Base-by-base conservation (phyloP, 2,113 vertebrate species). In the Gobius niger region DNA sequence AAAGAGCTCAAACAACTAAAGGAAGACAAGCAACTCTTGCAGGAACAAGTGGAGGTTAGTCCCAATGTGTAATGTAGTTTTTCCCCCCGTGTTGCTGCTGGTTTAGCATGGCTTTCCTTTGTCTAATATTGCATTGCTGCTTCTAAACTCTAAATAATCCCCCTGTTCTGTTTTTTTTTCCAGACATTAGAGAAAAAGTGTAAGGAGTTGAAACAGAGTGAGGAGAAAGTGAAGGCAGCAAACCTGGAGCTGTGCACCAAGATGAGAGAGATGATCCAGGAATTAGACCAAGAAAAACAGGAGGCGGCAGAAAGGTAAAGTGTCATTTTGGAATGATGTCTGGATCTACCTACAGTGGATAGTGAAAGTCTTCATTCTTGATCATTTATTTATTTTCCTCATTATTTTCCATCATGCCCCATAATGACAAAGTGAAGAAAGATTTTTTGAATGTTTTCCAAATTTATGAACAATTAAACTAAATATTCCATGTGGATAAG, bases 251-350 rank as follows among this genome's bases (percentile, higher is more conserved):
- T 99, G 52, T 98, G 96, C 82, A 93, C 84, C 84, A 95, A 99
- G 86, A 99, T 98, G 96, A 96, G 95, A 81, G 92, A 96, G 56
- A 96, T 99, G 94, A 93, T 99, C 70, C 91, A 97, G 70, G 96
- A 99, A 77, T 94, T 96, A 81, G 96, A 99, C 90, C 93, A 83
- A 44, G 96, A 99, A 88, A 99, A 96, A 70, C 95, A 96, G 76
- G 96, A 98, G 85, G 90, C 94, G 7, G 85, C 95, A 63, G 81
- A 94, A 51, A 94, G 96, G 97, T 96, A 82, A 40, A 56, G 19
- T 24, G 50, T 7, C 0, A 14, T 52, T 49, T 49, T 49, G 47
- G 44, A 46, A 7, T 52, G 16, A n/a, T n/a, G n/a, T n/a, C n/a
- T n/a, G n/a, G n/a, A n/a, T 46, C 40, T 0, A 8, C 18, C 7